Conservation (phyloP, 2,888 invertebrate species). For the Odontomyia ornata region DNA sequence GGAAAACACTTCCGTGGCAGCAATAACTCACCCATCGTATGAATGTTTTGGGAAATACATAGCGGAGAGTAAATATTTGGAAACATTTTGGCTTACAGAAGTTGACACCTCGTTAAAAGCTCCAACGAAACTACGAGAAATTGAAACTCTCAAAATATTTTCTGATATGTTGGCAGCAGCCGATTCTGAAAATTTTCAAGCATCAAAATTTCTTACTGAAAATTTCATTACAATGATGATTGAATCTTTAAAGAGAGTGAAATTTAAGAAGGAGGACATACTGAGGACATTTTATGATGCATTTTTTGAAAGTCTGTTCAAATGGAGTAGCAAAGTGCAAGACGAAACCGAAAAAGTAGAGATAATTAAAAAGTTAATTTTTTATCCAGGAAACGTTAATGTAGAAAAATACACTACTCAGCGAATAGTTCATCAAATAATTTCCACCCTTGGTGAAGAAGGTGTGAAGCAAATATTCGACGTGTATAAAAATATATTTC, state of each 20-base stretch:
- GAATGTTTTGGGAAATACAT: constrained; percentile 69
- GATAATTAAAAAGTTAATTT: constrained; percentile 71
- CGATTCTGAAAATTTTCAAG: constrained; percentile 62
- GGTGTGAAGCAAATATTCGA: constrained; percentile 73
- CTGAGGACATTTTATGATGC: constrained; percentile 63
- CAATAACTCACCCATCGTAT: constrained; percentile 73
- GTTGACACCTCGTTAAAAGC: constrained; percentile 65
- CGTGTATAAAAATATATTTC: constrained; percentile 70
- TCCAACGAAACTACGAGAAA: constrained; percentile 69
- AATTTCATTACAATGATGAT: constrained; percentile 74
- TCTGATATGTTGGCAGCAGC: constrained; percentile 67
- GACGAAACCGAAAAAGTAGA: constrained; percentile 67
- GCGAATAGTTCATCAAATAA: constrained; percentile 72
- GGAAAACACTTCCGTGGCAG: constrained; percentile 63
- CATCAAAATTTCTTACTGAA: constrained; percentile 70
- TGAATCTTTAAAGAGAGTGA: constrained; percentile 69
- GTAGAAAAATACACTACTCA: constrained; percentile 77
- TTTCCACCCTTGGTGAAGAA: constrained; percentile 68
- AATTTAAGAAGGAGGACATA: constrained; percentile 55
- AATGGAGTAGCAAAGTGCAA: constrained; percentile 65
- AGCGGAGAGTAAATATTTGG: constrained; percentile 66
- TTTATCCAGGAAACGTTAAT: constrained; percentile 76
- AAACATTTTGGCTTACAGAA: constrained; percentile 69
- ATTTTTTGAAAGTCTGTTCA: constrained; percentile 65
- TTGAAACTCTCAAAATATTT: constrained; percentile 70